phyloP scores from a whole-genome alignment of 2,113 vertebrate species.

The Naja naja region DNA sequence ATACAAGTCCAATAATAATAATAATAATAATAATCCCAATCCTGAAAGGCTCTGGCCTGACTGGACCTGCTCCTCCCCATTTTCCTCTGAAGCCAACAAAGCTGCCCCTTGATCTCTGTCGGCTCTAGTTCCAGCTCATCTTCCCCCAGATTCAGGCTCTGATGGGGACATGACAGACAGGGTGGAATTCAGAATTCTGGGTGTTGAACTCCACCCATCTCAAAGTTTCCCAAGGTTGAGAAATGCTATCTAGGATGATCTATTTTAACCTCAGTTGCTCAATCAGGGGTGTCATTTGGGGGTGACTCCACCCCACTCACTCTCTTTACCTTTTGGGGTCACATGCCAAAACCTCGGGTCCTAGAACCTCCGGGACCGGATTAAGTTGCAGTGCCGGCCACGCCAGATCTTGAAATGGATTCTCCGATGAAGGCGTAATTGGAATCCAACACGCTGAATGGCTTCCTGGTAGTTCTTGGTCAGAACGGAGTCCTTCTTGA shows the following conservation, averaged over 20 bases:
- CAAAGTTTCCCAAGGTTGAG: neutral
- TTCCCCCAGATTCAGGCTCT: no score
- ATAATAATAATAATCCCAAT: no score
- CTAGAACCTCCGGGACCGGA: constrained; percentile 73
- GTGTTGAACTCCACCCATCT: neutral
- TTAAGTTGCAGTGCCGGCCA: constrained; percentile 79
- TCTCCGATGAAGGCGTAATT: constrained; percentile 88
- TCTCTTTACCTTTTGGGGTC: constrained; percentile 68
- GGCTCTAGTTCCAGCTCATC: no score
- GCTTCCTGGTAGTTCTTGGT: constrained; percentile 77
- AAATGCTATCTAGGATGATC: neutral
- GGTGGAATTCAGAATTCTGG: no score
- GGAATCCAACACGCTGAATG: constrained; percentile 72
- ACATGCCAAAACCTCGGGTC: constrained; percentile 82
- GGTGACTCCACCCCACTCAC: neutral
- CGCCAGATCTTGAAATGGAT: constrained; percentile 79
- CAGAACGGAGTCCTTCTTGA: constrained; percentile 69
- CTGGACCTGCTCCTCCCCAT: no score
- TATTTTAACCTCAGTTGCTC: neutral
- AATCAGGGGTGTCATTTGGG: no score
- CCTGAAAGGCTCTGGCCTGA: no score
- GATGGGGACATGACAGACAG: no score
- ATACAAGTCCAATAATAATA: no score
- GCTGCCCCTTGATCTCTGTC: no score
- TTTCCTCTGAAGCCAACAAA: no score